phyloP scores from a whole-genome alignment of 2,113 vertebrate genomes.

The Eupsittula cactorum region DNA sequence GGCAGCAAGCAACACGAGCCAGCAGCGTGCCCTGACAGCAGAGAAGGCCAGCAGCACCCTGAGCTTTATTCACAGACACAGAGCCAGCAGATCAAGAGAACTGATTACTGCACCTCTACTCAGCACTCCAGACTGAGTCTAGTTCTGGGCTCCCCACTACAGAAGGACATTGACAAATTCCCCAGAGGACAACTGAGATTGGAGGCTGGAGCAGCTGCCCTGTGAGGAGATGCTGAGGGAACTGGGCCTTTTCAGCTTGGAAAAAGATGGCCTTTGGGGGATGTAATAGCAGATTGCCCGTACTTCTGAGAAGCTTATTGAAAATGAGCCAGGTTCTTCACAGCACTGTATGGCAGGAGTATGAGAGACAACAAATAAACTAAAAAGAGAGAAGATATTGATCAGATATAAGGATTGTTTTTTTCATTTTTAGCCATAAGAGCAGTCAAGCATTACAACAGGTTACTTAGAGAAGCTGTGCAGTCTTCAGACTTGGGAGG shows the following conservation, averaged over 20 bases:
- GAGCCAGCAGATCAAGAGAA: not conserved
- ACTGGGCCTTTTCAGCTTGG: not conserved
- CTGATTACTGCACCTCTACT: not conserved
- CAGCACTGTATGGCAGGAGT: not conserved
- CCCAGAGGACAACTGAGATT: not conserved
- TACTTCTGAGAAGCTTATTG: not conserved
- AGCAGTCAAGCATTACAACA: not conserved
- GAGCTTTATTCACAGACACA: not conserved
- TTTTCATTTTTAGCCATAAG: not conserved
- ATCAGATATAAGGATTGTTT: not conserved
- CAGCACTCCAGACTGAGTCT: not conserved
- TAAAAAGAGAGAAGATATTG: not conserved
- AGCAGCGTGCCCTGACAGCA: not conserved
- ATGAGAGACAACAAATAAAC: not conserved
- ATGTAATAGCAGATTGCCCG: not conserved
- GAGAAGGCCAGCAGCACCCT: not conserved
- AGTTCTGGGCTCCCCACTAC: not conserved
- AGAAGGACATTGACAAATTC: not conserved
- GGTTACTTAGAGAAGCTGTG: not conserved
- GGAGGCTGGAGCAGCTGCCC: not conserved
- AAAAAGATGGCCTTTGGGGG: not conserved
- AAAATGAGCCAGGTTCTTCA: not conserved
- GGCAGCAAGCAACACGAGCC: not conserved
- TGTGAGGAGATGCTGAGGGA: not conserved
- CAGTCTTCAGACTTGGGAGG: not conserved